A percentile compares a stretch with the other conserved stretches of the same genome.
Conservation (phyloP, 2,888 invertebrate species). For the Eupithecia abbreviata region DNA sequence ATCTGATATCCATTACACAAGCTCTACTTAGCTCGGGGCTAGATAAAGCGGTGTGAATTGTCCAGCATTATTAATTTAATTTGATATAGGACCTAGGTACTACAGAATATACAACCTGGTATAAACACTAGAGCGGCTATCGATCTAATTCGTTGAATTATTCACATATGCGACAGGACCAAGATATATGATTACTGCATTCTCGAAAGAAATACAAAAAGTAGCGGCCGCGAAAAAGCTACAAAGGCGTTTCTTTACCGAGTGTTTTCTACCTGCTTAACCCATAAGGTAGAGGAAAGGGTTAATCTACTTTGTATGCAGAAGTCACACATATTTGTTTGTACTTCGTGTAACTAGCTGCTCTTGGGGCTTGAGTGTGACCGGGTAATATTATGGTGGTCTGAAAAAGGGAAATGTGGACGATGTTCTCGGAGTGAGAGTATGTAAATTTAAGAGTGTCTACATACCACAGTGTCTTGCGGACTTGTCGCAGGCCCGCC, state of each 20-base stretch:
- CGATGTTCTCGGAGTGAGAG: background rate
- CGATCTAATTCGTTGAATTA: background rate
- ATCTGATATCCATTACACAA: no score
- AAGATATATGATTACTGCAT: background rate
- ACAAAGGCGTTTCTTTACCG: background rate
- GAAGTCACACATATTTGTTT: conserved; percentile 14
- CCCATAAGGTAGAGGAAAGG: conserved; percentile 16
- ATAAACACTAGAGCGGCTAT: background rate
- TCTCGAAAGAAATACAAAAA: background rate
- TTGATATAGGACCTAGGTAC: background rate
- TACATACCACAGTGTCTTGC: background rate
- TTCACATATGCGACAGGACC: background rate
- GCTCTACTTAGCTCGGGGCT: no score
- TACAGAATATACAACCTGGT: background rate
- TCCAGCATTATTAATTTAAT: no score
- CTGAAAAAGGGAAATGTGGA: background rate
- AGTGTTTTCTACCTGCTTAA: conserved; percentile 41
- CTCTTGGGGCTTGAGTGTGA: conserved; percentile 4
- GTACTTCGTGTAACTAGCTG: conserved; percentile 5
- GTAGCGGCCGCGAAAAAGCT: background rate
- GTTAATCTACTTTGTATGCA: conserved; percentile 11
- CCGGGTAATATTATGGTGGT: background rate
- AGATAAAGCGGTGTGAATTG: no score
- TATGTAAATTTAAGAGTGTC: background rate
- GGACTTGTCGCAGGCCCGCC: background rate